phyloP scores from a whole-genome alignment of 1,140 invertebrate genomes.

The Ylistrum balloti region DNA sequence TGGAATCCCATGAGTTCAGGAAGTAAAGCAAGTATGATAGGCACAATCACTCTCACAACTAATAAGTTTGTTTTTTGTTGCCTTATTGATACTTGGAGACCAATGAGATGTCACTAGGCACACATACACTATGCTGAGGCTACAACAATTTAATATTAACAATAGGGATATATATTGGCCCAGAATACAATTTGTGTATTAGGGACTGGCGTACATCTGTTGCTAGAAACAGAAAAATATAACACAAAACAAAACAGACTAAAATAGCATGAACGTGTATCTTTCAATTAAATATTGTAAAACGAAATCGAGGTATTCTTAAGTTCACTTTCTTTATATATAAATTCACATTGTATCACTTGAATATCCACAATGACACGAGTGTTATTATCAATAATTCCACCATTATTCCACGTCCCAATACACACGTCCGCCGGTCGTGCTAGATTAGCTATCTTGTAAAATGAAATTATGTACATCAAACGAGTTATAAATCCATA shows the following conservation, averaged over 20 bases:
- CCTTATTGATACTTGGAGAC: too few species aligned
- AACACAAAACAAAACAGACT: background rate
- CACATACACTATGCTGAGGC: too few species aligned
- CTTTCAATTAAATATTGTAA: background rate
- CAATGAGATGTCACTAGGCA: too few species aligned
- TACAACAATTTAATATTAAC: too few species aligned
- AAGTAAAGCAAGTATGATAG: too few species aligned
- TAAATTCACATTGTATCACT: background rate
- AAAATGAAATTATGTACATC: background rate
- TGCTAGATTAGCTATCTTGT: background rate
- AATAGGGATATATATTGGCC: too few species aligned
- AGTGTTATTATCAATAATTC: background rate
- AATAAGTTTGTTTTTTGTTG: too few species aligned
- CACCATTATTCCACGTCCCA: background rate
- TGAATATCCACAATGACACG: background rate
- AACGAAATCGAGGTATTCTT: background rate
- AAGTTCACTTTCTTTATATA: background rate
- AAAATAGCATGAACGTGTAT: background rate
- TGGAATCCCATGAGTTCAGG: too few species aligned
- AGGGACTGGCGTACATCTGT: too few species aligned
- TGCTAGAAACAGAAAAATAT: too few species aligned
- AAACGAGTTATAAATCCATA: background rate
- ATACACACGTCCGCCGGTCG: conserved; percentile 1
- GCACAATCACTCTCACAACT: too few species aligned
- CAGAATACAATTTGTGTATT: too few species aligned